Base-by-base conservation (phyloP, 1,140 invertebrate species). In the Zaprionus davidi region DNA sequence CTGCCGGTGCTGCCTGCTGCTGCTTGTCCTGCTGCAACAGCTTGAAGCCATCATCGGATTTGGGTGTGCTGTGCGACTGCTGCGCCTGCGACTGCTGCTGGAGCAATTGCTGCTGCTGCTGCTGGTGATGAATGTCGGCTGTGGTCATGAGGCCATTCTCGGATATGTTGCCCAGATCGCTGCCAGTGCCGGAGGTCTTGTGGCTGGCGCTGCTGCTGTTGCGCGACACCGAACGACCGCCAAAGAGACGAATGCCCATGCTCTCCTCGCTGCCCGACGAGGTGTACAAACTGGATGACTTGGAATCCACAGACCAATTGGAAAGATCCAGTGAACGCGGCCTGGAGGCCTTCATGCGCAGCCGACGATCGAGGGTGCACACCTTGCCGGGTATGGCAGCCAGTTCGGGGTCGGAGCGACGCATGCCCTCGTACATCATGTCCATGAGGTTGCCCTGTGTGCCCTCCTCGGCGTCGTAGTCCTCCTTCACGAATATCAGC, bases 271-370 rank as follows among this genome's bases (percentile, higher is more conserved):
- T 97, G 1, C 96, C 96, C 0, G 96, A 97, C 1, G 96, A 96
- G 2, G 96, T 96, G 81, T 96, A 97, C 12, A 97, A 90, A 20
- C 96, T 97, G 12, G 96, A 97, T 3, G 96, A 96, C 70, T 96
- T 95, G 0, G 97, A 97, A 86, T 97, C 97, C 1, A 97, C 97
- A 0, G 97, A 97, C 96, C 97, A 97, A 90, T 97, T 97, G 3
- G 96, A 97, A 0, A 98, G 91, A 90, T 98, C 97, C 36, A 98
- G 93, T 6, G 96, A 97, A 26, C 96, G 93, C 1, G 96, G 97
- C 34, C 97, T 93, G 6, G 96, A 96, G 1, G 96, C 96, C 81
- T 97, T 96, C 95, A 97, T 96, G 63, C 96, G 94, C 20, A 97
- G 92, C 82, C 96, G 94, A 49, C 97, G 93, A 92, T 97, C 96